Evolutionary conservation across 2,113 vertebrate genomes (phyloP).

Genomic region (Sphyrna mokarran): DNA sequence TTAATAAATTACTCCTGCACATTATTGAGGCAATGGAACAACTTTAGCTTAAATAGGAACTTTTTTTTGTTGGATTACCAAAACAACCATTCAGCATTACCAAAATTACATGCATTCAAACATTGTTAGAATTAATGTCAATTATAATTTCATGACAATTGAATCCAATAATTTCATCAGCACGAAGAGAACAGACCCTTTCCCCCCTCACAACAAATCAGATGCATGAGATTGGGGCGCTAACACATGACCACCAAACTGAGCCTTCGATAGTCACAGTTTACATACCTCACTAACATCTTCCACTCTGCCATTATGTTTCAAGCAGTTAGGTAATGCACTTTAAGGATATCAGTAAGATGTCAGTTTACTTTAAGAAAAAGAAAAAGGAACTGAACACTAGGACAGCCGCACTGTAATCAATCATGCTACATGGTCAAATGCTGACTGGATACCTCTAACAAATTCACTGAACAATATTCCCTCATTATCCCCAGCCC

Average conservation of each 20-base stretch:
- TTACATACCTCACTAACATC: not conserved
- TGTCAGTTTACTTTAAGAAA: not conserved
- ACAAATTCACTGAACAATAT: not conserved
- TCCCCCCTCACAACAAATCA: not conserved
- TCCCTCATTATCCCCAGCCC: not conserved
- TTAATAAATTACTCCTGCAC: conserved; percentile 8
- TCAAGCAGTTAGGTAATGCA: not conserved
- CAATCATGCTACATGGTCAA: not conserved
- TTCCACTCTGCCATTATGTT: not conserved
- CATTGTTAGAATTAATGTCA: not conserved
- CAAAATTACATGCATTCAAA: not conserved
- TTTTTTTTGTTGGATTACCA: not conserved
- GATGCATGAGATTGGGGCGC: not conserved
- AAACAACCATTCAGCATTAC: not conserved
- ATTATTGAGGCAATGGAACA: conserved; percentile 20
- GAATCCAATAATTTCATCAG: not conserved
- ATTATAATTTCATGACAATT: not conserved
- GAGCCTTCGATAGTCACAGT: not conserved
- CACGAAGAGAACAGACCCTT: not conserved
- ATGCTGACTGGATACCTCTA: not conserved
- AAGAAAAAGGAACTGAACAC: not conserved
- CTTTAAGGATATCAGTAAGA: not conserved
- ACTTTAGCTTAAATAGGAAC: not conserved
- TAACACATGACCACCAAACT: not conserved
- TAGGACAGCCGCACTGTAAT: not conserved